Conservation (phyloP, 1,140 invertebrate species). For the Pachyrhynchus sulphureomaculatus region DNA sequence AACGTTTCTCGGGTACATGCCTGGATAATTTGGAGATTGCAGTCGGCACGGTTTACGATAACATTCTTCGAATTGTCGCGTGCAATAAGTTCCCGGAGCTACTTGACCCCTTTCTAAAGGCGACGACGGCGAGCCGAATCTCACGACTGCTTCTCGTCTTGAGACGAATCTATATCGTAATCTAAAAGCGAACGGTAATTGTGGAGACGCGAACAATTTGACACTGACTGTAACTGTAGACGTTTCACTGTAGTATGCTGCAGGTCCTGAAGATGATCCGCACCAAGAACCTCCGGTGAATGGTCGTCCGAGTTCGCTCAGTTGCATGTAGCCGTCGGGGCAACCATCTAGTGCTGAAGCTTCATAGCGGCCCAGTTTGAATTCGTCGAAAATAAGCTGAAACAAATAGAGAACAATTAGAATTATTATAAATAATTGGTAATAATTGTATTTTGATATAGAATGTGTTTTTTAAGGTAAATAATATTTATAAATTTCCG, state of each 20-base stretch:
- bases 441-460: too few species aligned
- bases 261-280: conserved; percentile 69
- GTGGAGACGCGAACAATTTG: conserved; percentile 64
- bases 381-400: conserved; percentile 79
- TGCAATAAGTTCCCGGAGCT: conserved; percentile 84
- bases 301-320: conserved; percentile 76
- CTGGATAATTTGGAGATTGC: conserved; percentile 87
- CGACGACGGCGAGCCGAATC: conserved; percentile 69
- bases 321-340: conserved; percentile 81
- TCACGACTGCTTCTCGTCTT: conserved; percentile 71
- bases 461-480: too few species aligned
- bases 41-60: conserved; percentile 78
- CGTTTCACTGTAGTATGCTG: conserved; percentile 84
- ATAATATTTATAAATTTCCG: too few species aligned
- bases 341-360: conserved; percentile 65
- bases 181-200: conserved; percentile 70
- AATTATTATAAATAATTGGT: neutral
- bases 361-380: conserved; percentile 76
- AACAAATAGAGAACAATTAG: conserved; percentile 36
- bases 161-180: conserved; percentile 78
- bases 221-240: conserved; percentile 78
- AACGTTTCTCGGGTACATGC: conserved; percentile 86
- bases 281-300: conserved; percentile 86
- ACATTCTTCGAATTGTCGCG: conserved; percentile 83
- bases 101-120: conserved; percentile 75